Conservation (phyloP, 2,888 invertebrate species). For the Troides aeacus region DNA sequence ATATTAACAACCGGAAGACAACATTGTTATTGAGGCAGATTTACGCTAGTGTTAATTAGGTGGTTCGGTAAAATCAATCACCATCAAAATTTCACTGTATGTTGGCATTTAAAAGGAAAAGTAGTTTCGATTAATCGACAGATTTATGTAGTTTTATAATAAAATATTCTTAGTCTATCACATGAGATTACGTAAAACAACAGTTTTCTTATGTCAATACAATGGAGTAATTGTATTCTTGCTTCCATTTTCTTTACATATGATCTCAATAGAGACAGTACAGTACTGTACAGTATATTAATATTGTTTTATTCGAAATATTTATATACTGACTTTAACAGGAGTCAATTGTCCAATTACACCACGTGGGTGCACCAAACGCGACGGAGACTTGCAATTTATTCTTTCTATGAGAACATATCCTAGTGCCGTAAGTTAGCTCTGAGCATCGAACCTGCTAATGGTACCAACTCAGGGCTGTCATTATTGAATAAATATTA, state of each 20-base stretch:
- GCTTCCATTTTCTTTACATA: background rate
- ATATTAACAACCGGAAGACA: too few relatives aligned
- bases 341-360: conserved; percentile 24
- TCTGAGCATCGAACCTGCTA: background rate
- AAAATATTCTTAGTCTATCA: too few relatives aligned
- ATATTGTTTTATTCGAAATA: conserved; percentile 4
- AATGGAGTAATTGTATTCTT: background rate
- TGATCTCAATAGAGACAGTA: background rate
- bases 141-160: too few relatives aligned
- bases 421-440: conserved; percentile 7
- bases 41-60: too few relatives aligned
- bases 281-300: background rate
- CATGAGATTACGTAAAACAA: too few relatives aligned
- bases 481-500: background rate
- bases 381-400: conserved; percentile 14
- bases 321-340: conserved; percentile 17
- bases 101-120: too few relatives aligned
- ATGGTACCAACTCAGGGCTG: background rate
- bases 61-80: too few relatives aligned
- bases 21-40: too few relatives aligned
- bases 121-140: too few relatives aligned
- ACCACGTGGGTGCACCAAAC: conserved; percentile 11
- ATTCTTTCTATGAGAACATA: conserved; percentile 11
- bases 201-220: background rate
- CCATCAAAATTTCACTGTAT: too few relatives aligned